These are phyloP conservation scores for Platyscapa corneri DNA, from an alignment of 1,140 invertebrate genomes.

Conservation along the genomic window DNA sequence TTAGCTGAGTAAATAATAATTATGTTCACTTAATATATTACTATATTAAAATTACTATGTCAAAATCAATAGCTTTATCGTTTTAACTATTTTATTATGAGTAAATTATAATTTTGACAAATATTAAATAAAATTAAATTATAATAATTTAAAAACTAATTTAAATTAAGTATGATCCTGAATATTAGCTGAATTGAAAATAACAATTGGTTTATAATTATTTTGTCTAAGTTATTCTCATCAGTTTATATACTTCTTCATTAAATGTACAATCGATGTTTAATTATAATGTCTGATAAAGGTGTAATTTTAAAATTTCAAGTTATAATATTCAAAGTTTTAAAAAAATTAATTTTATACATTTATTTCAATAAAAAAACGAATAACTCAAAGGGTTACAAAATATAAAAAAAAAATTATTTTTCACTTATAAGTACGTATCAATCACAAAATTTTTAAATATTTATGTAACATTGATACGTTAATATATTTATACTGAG, in stretches of 20 bases:
- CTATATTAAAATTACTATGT: no score
- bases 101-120: no score
- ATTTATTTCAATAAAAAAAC: not conserved
- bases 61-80: no score
- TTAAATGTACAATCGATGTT: not conserved
- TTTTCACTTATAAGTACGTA: not conserved
- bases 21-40: no score
- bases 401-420: not conserved
- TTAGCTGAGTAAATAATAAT: not conserved
- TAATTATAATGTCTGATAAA: not conserved
- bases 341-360: not conserved
- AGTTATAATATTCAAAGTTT: not conserved
- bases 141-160: not conserved
- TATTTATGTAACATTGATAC: not conserved
- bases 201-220: no score
- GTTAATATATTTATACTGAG: constrained; percentile 35
- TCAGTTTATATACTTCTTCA: no score
- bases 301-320: not conserved
- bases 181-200: no score
- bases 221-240: no score
- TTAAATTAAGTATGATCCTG: no score
- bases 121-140: not conserved
- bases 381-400: constrained; percentile 19
- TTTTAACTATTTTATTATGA: no score
- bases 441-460: not conserved